phyloP scores from a whole-genome alignment of 2,797 vertebrate genomes.

The Pelobates cultripes region DNA sequence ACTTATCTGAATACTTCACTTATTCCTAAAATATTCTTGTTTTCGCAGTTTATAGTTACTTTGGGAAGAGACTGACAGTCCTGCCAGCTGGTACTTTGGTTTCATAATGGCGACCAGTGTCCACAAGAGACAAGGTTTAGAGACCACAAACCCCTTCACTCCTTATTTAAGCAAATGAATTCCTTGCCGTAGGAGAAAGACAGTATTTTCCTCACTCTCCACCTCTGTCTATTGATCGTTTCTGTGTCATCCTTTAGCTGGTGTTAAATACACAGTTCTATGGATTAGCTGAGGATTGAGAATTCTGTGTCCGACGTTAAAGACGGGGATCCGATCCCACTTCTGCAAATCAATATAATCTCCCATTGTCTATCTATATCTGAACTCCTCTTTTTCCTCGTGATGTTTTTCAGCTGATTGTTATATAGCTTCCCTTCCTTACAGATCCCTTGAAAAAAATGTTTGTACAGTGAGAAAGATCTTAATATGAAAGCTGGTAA shows the following conservation, averaged over 20 bases:
- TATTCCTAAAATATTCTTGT: conserved; percentile 40
- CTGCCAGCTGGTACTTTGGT: conserved; percentile 6
- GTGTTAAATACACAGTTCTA: not conserved
- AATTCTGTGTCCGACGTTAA: not conserved
- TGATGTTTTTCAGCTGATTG: too few relatives aligned
- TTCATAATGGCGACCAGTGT: conserved; percentile 6
- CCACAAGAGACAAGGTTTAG: conserved; percentile 26
- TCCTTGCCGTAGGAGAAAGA: conserved; percentile 8
- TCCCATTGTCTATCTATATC: too few relatives aligned
- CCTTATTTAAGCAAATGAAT: not conserved
- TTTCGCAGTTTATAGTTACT: conserved; percentile 22
- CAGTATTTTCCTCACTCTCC: not conserved
- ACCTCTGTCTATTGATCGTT: not conserved
- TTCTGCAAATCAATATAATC: too few relatives aligned
- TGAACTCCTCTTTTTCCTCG: too few relatives aligned
- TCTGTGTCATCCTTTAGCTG: not conserved
- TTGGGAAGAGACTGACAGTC: not conserved
- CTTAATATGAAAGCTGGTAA: too few relatives aligned
- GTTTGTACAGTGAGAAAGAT: too few relatives aligned
- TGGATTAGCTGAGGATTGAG: not conserved
- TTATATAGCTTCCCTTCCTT: too few relatives aligned
- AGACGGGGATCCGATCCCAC: too few relatives aligned
- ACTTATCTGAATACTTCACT: conserved; percentile 21
- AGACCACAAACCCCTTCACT: conserved; percentile 26
- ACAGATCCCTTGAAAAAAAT: too few relatives aligned